These are phyloP conservation scores for Lophotis ruficrista DNA, from an alignment of 2,113 vertebrate genomes.

Conservation along the genomic window DNA sequence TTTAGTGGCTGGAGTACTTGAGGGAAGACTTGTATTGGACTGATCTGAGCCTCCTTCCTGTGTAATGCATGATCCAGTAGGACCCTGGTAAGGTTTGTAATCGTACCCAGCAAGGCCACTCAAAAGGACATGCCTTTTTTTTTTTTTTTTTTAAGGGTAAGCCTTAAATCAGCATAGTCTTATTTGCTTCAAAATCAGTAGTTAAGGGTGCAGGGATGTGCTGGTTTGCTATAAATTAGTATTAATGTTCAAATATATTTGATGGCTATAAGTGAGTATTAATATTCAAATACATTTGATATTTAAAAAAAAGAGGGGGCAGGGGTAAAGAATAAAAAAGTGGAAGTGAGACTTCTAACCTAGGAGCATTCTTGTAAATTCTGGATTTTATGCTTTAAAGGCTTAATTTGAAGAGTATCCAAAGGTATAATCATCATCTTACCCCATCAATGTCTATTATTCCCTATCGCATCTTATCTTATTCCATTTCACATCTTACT, in stretches of 20 bases:
- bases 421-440: background rate
- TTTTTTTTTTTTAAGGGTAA: background rate
- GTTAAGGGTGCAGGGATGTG: background rate
- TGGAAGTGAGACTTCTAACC: background rate
- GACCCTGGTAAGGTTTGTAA: background rate
- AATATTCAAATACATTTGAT: background rate
- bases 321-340: background rate
- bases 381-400: background rate
- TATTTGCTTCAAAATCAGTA: background rate
- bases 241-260: background rate
- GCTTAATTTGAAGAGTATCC: background rate
- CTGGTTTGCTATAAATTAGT: background rate
- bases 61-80: background rate
- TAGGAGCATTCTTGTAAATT: background rate
- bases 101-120: background rate
- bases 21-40: background rate
- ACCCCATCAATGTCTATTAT: background rate
- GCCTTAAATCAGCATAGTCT: background rate
- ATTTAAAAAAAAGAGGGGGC: accelerated
- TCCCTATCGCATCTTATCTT: background rate
- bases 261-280: background rate
- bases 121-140: background rate
- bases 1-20: background rate
- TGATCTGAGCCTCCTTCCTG: background rate
- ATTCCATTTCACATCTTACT: background rate